Evolutionary conservation across 2,888 invertebrate species (phyloP).

Genomic region (Caenorhabditis becei): DNA sequence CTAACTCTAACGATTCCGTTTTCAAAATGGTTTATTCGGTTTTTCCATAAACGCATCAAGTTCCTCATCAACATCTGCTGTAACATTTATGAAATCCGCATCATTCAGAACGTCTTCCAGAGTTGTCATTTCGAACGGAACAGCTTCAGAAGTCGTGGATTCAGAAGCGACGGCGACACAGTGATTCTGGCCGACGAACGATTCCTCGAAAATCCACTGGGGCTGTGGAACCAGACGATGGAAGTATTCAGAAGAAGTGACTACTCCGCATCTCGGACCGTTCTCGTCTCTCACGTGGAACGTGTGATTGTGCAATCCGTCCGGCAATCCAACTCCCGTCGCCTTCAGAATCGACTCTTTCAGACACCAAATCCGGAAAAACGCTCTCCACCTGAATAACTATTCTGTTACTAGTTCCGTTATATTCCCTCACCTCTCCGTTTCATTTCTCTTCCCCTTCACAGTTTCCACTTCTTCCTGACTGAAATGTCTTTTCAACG

Average conservation of each 20-base stretch:
- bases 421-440: conserved; percentile 22
- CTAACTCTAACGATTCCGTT: not conserved
- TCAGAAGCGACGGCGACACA: conserved; percentile 74
- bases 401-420: not conserved
- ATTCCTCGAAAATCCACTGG: conserved; percentile 79
- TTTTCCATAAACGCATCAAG: conserved; percentile 53
- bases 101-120: conserved; percentile 50
- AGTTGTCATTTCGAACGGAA: conserved; percentile 48
- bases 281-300: conserved; percentile 67
- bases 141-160: not conserved
- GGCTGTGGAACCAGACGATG: conserved; percentile 65
- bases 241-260: conserved; percentile 73
- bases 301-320: conserved; percentile 72
- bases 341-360: conserved; percentile 81
- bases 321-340: conserved; percentile 79
- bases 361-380: conserved; percentile 79
- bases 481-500: conserved; percentile 62
- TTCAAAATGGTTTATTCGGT: conserved; percentile 62
- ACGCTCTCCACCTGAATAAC: conserved; percentile 67
- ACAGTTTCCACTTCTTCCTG: conserved; percentile 71
- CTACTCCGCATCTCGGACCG: conserved; percentile 62
- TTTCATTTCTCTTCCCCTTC: conserved; percentile 54
- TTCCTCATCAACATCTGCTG: conserved; percentile 48
- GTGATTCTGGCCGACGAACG: conserved; percentile 75
- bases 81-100: conserved; percentile 48